Evolutionary conservation across 2,888 invertebrate genomes (phyloP).

Genomic region (Emesis furor): DNA sequence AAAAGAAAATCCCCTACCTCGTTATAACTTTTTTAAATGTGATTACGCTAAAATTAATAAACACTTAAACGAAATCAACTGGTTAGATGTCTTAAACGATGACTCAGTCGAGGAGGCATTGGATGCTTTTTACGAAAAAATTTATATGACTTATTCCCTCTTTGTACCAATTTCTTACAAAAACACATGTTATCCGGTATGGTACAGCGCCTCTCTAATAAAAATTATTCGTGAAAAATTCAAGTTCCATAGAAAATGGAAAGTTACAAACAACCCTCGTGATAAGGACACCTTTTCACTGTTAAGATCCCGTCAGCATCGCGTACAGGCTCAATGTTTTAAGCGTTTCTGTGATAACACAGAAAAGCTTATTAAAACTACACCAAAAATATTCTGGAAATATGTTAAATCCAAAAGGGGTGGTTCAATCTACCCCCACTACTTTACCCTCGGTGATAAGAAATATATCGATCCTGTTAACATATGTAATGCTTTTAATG

Average conservation of each 20-base stretch:
- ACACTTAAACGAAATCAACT: neutral
- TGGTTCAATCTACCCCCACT: neutral
- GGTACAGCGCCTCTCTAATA: neutral
- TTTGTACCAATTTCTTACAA: neutral
- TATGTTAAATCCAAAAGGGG: conserved; percentile 33
- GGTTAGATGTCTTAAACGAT: neutral
- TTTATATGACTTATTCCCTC: neutral
- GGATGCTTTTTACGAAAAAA: neutral
- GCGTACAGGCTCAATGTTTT: too few relatives aligned
- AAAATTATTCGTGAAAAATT: neutral
- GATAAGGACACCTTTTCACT: too few relatives aligned
- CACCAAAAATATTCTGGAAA: conserved; percentile 31
- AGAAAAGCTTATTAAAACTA: neutral
- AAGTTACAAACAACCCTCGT: too few relatives aligned
- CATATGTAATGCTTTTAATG: neutral
- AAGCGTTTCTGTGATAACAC: neutral
- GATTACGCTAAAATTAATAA: neutral
- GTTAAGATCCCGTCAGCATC: too few relatives aligned
- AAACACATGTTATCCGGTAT: neutral
- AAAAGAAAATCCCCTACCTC: neutral
- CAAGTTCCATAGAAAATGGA: neutral
- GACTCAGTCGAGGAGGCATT: neutral
- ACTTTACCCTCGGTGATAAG: neutral
- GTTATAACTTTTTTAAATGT: neutral
- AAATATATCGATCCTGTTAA: neutral